Percentiles rank a stretch among this genome's conserved stretches.
phyloP scores from a whole-genome alignment of 2,113 vertebrate genomes.

The Pardalotus punctatus region DNA sequence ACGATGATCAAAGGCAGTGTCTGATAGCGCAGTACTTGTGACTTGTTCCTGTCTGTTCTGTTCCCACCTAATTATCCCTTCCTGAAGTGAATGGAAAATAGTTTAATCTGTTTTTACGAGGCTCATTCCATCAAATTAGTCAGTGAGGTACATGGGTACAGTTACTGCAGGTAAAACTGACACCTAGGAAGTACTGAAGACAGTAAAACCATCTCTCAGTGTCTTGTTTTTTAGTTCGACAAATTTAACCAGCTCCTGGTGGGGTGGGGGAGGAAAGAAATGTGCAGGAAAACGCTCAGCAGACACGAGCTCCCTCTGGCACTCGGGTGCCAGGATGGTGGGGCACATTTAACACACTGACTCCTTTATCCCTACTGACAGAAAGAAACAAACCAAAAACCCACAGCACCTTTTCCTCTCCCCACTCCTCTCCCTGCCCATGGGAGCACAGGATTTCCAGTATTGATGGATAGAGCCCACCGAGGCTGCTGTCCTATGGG shows the following conservation, averaged over 20 bases:
- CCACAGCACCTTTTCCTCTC: background rate
- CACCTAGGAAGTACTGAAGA: background rate
- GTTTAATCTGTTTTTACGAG: background rate
- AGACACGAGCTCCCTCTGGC: background rate
- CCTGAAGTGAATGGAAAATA: background rate
- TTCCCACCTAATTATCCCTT: conserved; percentile 45
- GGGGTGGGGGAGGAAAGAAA: background rate
- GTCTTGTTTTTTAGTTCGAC: background rate
- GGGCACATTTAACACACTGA: background rate
- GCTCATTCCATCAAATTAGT: conserved; percentile 10
- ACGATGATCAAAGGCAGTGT: background rate
- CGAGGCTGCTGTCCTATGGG: rapidly evolving
- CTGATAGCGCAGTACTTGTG: background rate
- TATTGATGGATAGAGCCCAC: background rate
- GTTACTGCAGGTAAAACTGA: background rate
- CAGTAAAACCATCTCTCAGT: background rate
- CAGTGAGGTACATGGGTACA: background rate
- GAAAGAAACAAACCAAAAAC: background rate
- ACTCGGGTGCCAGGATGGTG: background rate
- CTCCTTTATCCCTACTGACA: background rate
- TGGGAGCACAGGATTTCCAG: background rate
- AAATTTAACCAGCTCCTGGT: background rate
- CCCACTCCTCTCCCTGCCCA: background rate
- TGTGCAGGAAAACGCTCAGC: rapidly evolving
- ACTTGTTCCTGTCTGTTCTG: conserved; percentile 3